phyloP scores from a whole-genome alignment of 2,888 invertebrate species.

The Miltochrista miniata region DNA sequence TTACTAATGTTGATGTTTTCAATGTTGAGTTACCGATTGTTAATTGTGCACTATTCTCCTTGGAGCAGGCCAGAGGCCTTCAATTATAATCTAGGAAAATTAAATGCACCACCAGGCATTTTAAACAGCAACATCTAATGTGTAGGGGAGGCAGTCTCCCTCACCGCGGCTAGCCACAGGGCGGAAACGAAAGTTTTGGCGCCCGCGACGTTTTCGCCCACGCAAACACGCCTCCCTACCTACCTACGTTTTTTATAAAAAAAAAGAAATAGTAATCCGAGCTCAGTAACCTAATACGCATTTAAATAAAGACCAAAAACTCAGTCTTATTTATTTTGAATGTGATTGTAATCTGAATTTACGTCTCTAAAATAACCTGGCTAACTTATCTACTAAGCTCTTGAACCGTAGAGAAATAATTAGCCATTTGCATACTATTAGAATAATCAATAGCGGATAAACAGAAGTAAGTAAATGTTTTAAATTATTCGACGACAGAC shows the following conservation, averaged over 20 bases:
- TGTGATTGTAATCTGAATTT: constrained; percentile 6
- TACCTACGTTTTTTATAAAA: constrained; percentile 6
- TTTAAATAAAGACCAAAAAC: constrained; percentile 7
- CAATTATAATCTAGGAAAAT: neutral
- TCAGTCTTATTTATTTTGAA: constrained; percentile 6
- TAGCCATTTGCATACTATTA: neutral
- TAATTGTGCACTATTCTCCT: too few relatives aligned
- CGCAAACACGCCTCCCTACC: constrained; percentile 15
- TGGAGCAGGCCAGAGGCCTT: too few relatives aligned
- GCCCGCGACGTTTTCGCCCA: constrained; percentile 33
- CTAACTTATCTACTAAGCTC: neutral
- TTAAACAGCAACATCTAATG: constrained; percentile 5
- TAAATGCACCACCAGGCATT: constrained; percentile 2
- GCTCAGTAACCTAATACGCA: neutral
- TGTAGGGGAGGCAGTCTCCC: constrained; percentile 19
- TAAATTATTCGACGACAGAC: neutral
- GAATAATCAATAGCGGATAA: neutral
- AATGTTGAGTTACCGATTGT: neutral
- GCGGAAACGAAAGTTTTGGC: constrained; percentile 53
- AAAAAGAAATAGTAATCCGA: neutral
- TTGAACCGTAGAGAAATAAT: neutral
- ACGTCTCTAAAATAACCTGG: constrained; percentile 10
- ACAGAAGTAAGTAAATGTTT: neutral
- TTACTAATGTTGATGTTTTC: too few relatives aligned
- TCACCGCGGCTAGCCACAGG: constrained; percentile 37